phyloP scores from a whole-genome alignment of 2,888 invertebrate species.

The Phytoseiulus persimilis region DNA sequence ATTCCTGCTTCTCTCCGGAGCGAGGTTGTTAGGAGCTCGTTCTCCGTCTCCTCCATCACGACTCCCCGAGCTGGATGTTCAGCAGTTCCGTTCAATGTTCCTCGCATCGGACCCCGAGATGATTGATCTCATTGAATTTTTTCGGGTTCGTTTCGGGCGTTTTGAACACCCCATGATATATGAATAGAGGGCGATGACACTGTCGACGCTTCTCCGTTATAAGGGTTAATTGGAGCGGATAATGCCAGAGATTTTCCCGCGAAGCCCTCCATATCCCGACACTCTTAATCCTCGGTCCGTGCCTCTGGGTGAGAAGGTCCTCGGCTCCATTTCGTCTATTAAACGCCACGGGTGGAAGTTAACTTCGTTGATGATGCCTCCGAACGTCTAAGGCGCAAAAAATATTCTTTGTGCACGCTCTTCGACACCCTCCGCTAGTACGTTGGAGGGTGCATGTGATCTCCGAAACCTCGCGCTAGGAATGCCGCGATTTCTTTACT shows the following conservation, averaged over 20 bases:
- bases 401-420: background rate
- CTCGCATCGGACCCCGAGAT: no score
- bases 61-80: background rate
- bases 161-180: no score
- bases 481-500: no score
- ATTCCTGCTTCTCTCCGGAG: background rate
- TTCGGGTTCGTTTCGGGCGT: no score
- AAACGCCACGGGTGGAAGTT: background rate
- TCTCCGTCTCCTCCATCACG: background rate
- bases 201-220: no score
- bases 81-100: no score
- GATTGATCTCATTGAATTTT: no score
- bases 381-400: background rate
- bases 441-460: background rate
- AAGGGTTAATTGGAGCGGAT: no score
- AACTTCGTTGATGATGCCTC: background rate
- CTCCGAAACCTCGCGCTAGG: no score
- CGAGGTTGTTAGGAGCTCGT: background rate
- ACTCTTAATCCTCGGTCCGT: background rate
- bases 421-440: background rate
- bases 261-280: no score
- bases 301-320: background rate
- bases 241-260: no score
- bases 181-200: no score
- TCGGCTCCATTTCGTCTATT: background rate